Evolutionary conservation across 2,888 invertebrate genomes (phyloP).

Genomic region (Drosophila monieri): DNA sequence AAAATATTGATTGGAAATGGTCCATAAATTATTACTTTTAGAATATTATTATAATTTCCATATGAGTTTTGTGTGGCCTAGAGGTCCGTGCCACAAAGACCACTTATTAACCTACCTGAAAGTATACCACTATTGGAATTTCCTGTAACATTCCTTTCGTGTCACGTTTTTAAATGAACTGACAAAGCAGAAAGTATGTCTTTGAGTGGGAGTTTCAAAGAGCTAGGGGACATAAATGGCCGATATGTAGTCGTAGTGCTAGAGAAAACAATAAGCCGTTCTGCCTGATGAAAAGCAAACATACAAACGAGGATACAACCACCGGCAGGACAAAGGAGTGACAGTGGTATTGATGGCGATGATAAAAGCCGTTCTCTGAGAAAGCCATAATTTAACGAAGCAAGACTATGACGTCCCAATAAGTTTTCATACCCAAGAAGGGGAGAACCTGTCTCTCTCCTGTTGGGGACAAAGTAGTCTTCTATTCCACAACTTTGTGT

Average conservation of each 20-base stretch:
- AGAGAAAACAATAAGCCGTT: slow-evolving; percentile 13
- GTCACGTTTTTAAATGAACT: not conserved
- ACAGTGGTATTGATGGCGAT: slow-evolving; percentile 24
- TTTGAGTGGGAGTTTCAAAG: not conserved
- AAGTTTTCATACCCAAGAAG: slow-evolving; percentile 8
- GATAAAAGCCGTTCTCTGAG: slow-evolving; percentile 14
- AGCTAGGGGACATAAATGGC: not conserved
- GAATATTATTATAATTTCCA: not conserved
- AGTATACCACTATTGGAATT: not conserved
- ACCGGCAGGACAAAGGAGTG: slow-evolving; percentile 6
- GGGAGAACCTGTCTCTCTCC: not conserved
- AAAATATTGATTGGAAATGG: not conserved
- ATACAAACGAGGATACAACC: slow-evolving; percentile 18
- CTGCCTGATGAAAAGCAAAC: slow-evolving; percentile 1
- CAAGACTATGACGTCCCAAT: slow-evolving; percentile 11
- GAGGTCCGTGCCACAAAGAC: not conserved
- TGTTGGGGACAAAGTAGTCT: slow-evolving; percentile 26
- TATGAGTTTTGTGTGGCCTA: no score
- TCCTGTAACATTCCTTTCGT: not conserved
- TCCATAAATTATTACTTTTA: not conserved
- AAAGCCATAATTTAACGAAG: slow-evolving; percentile 1
- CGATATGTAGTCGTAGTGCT: slow-evolving; percentile 2
- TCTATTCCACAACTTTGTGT: slow-evolving; percentile 18
- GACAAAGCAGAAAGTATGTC: not conserved
- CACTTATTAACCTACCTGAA: not conserved